phyloP scores from a whole-genome alignment of 1,140 invertebrate species.

The Pissodes strobi region DNA sequence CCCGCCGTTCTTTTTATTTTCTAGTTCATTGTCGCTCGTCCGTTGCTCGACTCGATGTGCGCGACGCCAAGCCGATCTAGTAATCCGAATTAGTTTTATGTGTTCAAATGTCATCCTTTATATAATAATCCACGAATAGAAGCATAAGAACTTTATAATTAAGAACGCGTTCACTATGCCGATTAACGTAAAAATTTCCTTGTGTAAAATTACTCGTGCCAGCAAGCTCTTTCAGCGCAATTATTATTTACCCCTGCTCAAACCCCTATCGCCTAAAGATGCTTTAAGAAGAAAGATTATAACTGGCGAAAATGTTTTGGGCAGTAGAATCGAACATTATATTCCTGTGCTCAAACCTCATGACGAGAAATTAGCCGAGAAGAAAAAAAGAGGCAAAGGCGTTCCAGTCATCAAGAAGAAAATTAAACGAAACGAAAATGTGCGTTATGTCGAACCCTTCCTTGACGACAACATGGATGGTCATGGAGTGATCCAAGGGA shows the following conservation, averaged over 20 bases:
- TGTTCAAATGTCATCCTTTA: conserved; percentile 13
- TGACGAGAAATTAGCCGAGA: conserved; percentile 48
- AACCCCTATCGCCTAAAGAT: conserved; percentile 79
- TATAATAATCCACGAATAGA: conserved; percentile 17
- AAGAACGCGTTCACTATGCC: conserved; percentile 36
- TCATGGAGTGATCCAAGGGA: conserved; percentile 62
- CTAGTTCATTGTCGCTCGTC: conserved; percentile 39
- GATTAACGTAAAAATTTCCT: conserved; percentile 62
- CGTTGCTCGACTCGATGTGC: conserved; percentile 28
- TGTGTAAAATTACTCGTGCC: conserved; percentile 79
- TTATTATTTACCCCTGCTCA: conserved; percentile 80
- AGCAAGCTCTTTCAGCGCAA: conserved; percentile 79
- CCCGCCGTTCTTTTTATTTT: conserved; percentile 11
- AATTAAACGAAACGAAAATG: conserved; percentile 65
- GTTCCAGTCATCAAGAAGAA: conserved; percentile 63
- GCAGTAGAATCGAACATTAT: conserved; percentile 63
- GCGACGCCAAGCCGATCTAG: conserved; percentile 18
- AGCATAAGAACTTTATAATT: conserved; percentile 2
- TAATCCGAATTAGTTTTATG: conserved; percentile 16
- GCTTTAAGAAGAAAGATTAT: conserved; percentile 63
- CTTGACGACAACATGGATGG: conserved; percentile 69
- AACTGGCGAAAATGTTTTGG: conserved; percentile 57
- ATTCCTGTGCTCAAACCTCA: conserved; percentile 67
- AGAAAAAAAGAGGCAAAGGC: conserved; percentile 59
- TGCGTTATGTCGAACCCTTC: conserved; percentile 66